Conservation (phyloP, 2,888 invertebrate species). For the Celastrina argiolus region DNA sequence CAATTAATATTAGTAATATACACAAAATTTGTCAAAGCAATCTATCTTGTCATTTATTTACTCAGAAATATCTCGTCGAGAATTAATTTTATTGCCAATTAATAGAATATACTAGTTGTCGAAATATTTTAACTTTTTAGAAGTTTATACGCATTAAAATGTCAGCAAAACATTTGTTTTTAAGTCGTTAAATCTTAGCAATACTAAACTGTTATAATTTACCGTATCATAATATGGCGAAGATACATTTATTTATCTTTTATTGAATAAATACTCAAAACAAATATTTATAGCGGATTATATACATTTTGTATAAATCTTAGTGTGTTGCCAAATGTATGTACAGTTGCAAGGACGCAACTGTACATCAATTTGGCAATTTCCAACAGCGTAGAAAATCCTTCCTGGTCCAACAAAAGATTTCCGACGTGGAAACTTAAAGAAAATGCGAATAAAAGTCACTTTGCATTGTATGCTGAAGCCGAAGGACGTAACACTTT, state of each 20-base stretch:
- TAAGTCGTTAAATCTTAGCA: not conserved
- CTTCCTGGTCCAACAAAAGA: conserved; percentile 1
- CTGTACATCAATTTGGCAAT: conserved; percentile 2
- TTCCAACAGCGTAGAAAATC: not conserved
- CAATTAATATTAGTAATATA: not conserved
- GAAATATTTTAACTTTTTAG: not conserved
- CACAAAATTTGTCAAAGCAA: not conserved
- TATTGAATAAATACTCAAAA: too few species aligned
- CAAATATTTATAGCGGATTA: too few species aligned
- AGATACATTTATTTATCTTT: too few species aligned
- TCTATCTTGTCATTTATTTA: not conserved
- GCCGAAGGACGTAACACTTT: not conserved
- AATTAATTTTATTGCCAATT: not conserved
- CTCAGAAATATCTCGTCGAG: not conserved
- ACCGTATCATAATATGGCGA: too few species aligned
- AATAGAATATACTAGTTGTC: not conserved
- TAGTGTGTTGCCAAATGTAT: too few species aligned
- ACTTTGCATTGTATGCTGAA: not conserved
- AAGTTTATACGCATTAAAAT: not conserved
- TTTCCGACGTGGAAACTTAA: not conserved
- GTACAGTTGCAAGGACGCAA: too few species aligned
- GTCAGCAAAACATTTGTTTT: not conserved
- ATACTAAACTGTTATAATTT: too few species aligned
- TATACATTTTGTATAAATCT: too few species aligned
- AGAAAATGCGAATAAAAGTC: not conserved